Conservation (phyloP, 2,888 invertebrate genomes). For the Cosmia pyralina region DNA sequence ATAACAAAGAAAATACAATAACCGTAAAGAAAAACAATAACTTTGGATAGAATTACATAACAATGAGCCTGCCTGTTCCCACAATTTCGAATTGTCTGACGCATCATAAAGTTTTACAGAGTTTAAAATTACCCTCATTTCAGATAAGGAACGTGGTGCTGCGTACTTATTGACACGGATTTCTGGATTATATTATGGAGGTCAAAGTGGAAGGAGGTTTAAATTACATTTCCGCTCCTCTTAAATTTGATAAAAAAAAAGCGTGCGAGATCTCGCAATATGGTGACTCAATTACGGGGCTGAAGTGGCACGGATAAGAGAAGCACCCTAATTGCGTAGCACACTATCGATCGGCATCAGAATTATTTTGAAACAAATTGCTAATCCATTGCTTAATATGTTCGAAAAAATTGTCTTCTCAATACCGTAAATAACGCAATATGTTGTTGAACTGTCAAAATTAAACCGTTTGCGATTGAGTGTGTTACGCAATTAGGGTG, state of each 20-base stretch:
- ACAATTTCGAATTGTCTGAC: conserved; percentile 53
- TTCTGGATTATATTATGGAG: conserved; percentile 36
- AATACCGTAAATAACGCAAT: too few species aligned
- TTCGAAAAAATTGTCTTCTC: too few species aligned
- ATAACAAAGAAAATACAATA: conserved; percentile 40
- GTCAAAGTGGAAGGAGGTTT: conserved; percentile 44
- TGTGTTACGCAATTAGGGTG: too few species aligned
- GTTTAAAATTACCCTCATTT: conserved; percentile 47
- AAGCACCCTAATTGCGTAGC: too few species aligned
- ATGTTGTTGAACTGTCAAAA: too few species aligned
- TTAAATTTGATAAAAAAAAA: conserved; percentile 47
- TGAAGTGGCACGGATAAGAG: conserved; percentile 50
- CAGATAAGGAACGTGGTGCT: conserved; percentile 33
- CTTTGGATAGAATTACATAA: conserved; percentile 50
- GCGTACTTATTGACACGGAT: conserved; percentile 33
- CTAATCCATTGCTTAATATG: too few species aligned
- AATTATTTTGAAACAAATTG: too few species aligned
- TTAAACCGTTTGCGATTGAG: too few species aligned
- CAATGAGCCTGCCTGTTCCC: conserved; percentile 50
- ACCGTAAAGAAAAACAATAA: conserved; percentile 50
- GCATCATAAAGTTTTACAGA: conserved; percentile 49
- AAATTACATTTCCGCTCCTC: conserved; percentile 54
- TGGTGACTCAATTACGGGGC: conserved; percentile 61
- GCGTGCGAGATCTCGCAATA: conserved; percentile 59
- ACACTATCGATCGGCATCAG: too few species aligned